Evolutionary conservation across 2,113 vertebrate genomes (phyloP).

Genomic region (Condylura cristata): DNA sequence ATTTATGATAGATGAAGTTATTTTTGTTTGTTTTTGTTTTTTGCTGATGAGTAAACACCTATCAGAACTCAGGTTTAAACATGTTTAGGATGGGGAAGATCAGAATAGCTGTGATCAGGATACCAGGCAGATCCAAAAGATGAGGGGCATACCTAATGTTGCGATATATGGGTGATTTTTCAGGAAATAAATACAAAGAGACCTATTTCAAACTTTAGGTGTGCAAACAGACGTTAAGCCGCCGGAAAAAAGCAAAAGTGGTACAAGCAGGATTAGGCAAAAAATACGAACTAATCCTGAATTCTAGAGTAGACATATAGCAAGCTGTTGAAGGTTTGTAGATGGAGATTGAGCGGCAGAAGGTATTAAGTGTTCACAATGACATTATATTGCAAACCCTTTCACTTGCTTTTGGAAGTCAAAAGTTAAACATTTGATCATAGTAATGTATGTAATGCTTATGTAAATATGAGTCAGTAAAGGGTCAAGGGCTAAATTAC

Average conservation of each 20-base stretch:
- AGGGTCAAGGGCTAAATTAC: not conserved
- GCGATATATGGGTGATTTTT: not conserved
- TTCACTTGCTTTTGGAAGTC: not conserved
- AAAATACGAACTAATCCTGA: not conserved
- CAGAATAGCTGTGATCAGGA: not conserved
- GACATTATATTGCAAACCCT: not conserved
- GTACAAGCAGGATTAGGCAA: not conserved
- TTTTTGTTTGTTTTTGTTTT: too few species aligned
- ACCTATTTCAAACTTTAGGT: not conserved
- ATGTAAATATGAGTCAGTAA: not conserved
- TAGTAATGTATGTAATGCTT: not conserved
- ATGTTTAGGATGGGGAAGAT: not conserved
- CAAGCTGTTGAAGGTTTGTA: not conserved
- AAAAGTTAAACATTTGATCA: not conserved
- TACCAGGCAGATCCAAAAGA: not conserved
- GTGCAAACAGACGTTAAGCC: not conserved
- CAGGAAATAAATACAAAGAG: not conserved
- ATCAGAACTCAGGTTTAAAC: not conserved
- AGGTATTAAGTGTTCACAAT: not conserved
- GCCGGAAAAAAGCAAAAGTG: not conserved
- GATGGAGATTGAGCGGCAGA: not conserved
- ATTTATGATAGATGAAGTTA: not conserved
- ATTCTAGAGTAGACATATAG: not conserved
- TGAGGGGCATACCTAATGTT: not conserved
- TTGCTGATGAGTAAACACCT: not conserved